Conservation (phyloP, 2,797 vertebrate species). For the Delichon dasypus region DNA sequence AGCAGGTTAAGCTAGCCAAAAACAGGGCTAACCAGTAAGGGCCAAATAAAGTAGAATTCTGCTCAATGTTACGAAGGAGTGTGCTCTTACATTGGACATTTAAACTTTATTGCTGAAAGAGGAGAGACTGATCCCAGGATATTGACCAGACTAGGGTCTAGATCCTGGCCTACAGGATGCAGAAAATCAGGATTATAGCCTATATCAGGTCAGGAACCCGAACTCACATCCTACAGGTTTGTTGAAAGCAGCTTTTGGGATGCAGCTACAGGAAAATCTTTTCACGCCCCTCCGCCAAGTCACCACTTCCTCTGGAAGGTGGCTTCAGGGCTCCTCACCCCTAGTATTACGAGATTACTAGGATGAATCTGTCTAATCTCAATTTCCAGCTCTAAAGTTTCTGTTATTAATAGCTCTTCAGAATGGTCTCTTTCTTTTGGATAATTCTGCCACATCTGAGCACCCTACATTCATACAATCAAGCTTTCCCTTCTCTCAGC, state of each 20-base stretch:
- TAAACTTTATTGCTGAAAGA: background rate
- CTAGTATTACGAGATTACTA: background rate
- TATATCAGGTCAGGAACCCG: background rate
- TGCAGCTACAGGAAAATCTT: background rate
- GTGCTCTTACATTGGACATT: background rate
- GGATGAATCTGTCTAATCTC: background rate
- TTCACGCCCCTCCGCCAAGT: background rate
- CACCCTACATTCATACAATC: background rate
- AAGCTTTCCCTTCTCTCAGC: background rate
- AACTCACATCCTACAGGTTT: accelerated
- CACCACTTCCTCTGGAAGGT: background rate
- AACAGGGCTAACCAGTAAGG: background rate
- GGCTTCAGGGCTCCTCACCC: background rate
- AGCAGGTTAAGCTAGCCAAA: background rate
- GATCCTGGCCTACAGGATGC: background rate
- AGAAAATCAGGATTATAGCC: background rate
- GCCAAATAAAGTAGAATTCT: background rate
- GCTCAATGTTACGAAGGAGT: background rate
- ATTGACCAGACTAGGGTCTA: background rate
- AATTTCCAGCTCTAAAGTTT: background rate
- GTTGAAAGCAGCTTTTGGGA: background rate
- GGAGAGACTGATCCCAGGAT: background rate
- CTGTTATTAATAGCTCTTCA: background rate
- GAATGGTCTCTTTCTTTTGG: background rate
- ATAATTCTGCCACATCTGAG: background rate